Base-by-base conservation (phyloP, 2,888 invertebrate genomes). In the Holacanthella duospinosa region DNA sequence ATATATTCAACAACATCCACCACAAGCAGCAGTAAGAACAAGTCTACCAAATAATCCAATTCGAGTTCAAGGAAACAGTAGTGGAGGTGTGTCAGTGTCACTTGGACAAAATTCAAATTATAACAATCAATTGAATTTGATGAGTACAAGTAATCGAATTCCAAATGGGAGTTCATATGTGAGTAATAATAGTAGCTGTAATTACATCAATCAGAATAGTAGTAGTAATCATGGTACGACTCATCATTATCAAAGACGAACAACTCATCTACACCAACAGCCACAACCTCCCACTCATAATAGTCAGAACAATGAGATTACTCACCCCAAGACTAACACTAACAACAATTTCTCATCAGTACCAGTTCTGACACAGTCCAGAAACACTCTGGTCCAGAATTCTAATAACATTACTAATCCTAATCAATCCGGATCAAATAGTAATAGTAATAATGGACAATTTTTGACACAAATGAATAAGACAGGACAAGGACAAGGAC, bases 41-140 rank as follows among this genome's bases (percentile, higher is more conserved):
- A 48, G 48, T 21, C 6, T 48, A 9, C 48, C 48, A 21, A 48
- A 4, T 4, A 48, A 48, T 21, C 19, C 48, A 9, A 4, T 21
- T 48, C 12, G 48, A 4, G 21, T 48, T 4, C 12, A n/a, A 16
- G 21, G 19, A 21, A 48, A 48, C 48, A 48, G 9, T 36, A 16
- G 6, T 29, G 58, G 58, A n/a, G 58, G 58, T 6, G 58, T 58
- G 4, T 58, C 58, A 9, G 58, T 58, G 3, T 58, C 58, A 6
- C 29, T 58, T 6, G 58, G 58, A 27, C 29, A 36, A 24, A 58
- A 36, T 24, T 29, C 58, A 43, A 58, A 36, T 24, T 58, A 58
- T 36, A n/a, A n/a, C n/a, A 36, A 24, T 24, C 58, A 58, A 24
- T 43, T 58, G 58, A 58, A 58, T 24, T 29, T 36, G 16, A 24